Base-by-base conservation (phyloP, 1,140 invertebrate genomes). In the Berghia stephanieae region DNA sequence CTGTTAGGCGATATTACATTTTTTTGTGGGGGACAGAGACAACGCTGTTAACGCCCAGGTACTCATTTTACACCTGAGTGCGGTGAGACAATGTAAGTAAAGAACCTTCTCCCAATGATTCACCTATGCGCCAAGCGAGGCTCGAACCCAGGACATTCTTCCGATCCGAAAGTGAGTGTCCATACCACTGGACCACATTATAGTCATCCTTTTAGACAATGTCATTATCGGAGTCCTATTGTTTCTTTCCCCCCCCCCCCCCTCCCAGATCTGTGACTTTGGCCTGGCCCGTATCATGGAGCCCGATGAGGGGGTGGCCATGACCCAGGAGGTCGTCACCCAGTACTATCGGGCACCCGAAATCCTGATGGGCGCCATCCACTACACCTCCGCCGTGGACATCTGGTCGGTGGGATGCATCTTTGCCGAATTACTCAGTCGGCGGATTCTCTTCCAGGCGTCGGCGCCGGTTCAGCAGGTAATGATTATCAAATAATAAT, bases 341-440 rank as follows among this genome's bases (percentile, higher is more conserved):
- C 98, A 99, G 90, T 99, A 99, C 92, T 99, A 99, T 90, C 93
- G 98, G 77, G 34, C 91, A 31, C 91, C 91, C 6, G 91, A 91
- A 79, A 87, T 91, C 55, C 85, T 91, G 18, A 91, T 91, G 88
- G 91, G 91, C 34, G 89, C 91, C 44, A 88, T 86, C 77, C 85
- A 88, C 76, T 91, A 91, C 80, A 84, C 85, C 66, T 95, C 94
- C 13, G 95, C 96, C 0, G 96, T 99, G 46, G 98, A 99, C 88
- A 96, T 99, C 21, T 99, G 98, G 98, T 97, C 96, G 57, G 97
- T 99, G 38, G 98, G 98, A n/a, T 99, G 98, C 89, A 99, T 99
- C 85, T 99, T 99, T 87, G 98, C 97, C 8, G 98, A 99, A 89
- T 92, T 99, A 31, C 92, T 99, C 1, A 95, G 96, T 57, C 91